Conservation (phyloP, 2,113 vertebrate genomes). For the Thomomys bottae region DNA sequence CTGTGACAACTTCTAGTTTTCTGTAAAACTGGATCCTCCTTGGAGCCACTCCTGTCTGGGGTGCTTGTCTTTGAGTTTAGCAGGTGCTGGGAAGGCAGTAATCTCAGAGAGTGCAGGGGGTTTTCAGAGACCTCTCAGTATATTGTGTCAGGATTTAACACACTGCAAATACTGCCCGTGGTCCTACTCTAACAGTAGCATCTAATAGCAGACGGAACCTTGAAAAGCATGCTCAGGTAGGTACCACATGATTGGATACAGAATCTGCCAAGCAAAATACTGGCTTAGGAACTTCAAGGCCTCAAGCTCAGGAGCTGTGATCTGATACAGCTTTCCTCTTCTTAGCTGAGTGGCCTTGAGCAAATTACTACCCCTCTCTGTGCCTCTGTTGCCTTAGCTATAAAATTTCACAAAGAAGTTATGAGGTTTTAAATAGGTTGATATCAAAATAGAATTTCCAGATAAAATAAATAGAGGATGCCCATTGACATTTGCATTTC, state of each 20-base stretch:
- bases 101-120: not conserved
- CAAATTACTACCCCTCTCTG: conserved; percentile 14
- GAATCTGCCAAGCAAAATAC: not conserved
- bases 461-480: conserved; percentile 34
- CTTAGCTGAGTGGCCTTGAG: not conserved
- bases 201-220: not conserved
- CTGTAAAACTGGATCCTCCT: not conserved
- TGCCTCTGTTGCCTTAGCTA: not conserved
- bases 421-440: not conserved
- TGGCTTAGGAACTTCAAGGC: not conserved
- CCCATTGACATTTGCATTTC: conserved; percentile 11
- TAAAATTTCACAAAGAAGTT: not conserved
- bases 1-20: not conserved
- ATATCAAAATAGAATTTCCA: not conserved
- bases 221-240: not conserved
- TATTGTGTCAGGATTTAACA: not conserved
- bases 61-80: not conserved
- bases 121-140: not conserved
- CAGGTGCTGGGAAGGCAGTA: not conserved
- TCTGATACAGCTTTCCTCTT: not conserved
- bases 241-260: not conserved
- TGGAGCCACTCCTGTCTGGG: not conserved
- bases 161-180: not conserved
- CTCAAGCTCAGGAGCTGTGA: not conserved
- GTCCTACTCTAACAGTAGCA: not conserved